These are phyloP conservation scores for Parnassius mnemosyne DNA, from an alignment of 2,888 invertebrate genomes.

Conservation along the genomic window DNA sequence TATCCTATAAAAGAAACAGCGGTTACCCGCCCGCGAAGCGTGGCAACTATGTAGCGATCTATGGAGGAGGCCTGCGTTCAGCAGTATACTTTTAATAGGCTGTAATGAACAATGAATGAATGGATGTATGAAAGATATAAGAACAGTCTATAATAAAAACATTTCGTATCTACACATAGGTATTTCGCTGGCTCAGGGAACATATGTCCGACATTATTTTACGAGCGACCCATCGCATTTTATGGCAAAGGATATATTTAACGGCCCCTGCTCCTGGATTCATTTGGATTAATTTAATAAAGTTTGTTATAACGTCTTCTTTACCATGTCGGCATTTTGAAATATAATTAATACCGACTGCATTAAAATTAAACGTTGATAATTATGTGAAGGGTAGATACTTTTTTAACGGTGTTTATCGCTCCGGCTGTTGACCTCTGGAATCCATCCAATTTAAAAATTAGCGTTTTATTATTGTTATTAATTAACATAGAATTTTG, in stretches of 20 bases:
- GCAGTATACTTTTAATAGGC: too few relatives aligned
- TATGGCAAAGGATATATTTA: conserved; percentile 55
- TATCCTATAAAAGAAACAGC: too few relatives aligned
- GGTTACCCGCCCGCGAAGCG: too few relatives aligned
- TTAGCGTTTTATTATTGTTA: too few relatives aligned
- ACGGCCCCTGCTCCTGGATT: conserved; percentile 47
- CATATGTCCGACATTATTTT: conserved; percentile 44
- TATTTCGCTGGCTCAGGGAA: conserved; percentile 14
- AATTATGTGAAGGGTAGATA: not conserved
- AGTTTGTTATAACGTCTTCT: conserved; percentile 29
- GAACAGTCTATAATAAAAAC: too few relatives aligned
- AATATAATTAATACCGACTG: conserved; percentile 20
- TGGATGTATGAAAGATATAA: too few relatives aligned
- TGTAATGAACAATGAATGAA: too few relatives aligned
- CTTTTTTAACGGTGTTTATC: not conserved
- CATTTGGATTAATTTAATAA: conserved; percentile 70
- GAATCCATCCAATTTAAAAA: too few relatives aligned
- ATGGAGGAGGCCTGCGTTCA: too few relatives aligned
- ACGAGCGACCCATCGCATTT: conserved; percentile 54
- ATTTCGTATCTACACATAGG: too few relatives aligned
- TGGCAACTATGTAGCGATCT: too few relatives aligned
- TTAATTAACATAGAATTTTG: too few relatives aligned
- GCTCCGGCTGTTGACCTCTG: not conserved
- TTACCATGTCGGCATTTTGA: conserved; percentile 23
- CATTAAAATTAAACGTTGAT: conserved; percentile 17